Evolutionary conservation across 2,797 vertebrate genomes (phyloP).

Genomic region (Stomatorhinus walkeri): DNA sequence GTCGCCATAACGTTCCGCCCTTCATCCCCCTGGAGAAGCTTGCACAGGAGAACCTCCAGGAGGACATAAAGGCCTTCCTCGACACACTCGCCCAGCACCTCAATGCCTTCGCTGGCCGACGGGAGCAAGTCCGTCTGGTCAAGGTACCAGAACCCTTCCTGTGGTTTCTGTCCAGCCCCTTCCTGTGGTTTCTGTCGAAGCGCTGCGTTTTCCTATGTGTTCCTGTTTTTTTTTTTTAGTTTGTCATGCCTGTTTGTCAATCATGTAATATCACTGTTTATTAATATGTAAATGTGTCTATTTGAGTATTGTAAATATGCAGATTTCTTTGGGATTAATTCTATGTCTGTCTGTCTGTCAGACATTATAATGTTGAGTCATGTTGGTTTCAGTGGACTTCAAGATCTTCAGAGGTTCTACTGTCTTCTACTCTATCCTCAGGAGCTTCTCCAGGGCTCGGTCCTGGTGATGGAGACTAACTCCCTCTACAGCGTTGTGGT

Average conservation of each 20-base stretch:
- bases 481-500: constrained; percentile 64
- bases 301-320: not conserved
- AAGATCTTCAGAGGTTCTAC: not conserved
- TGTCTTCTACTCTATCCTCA: constrained; percentile 35
- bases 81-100: constrained; percentile 61
- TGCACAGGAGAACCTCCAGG: constrained; percentile 55
- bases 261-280: not conserved
- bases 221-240: not conserved
- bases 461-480: constrained; percentile 72
- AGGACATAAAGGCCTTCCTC: constrained; percentile 63
- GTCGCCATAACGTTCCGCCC: constrained; percentile 68
- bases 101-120: constrained; percentile 70
- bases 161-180: not conserved
- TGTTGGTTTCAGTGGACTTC: not conserved
- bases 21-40: constrained; percentile 73
- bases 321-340: not conserved
- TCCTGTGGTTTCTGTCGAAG: not conserved
- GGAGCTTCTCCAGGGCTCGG: constrained; percentile 52
- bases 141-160: constrained; percentile 57
- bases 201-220: not conserved
- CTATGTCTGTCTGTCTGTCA: not conserved
- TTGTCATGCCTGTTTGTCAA: not conserved
- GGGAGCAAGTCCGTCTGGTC: constrained; percentile 69
- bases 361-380: not conserved
- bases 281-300: not conserved